Evolutionary conservation across 23 tunicate genomes (phyloP), one percentile per base, ranked within the genome.

Genomic region (Aplidium turbinatum): DNA sequence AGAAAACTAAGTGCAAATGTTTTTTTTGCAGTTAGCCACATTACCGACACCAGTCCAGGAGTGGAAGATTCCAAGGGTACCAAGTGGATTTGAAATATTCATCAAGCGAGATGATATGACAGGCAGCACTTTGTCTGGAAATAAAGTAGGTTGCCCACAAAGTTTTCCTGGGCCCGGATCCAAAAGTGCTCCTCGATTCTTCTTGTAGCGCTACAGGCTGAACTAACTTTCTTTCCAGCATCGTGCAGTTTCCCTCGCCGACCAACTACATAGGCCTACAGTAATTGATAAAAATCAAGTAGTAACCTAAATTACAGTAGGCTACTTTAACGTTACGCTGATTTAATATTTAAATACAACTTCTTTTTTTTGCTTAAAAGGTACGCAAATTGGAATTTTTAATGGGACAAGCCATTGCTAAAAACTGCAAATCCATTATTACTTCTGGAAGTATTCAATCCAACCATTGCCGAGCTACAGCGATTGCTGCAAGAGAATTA

Each of bases 391-490:
- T 85, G 52, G 93, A 85, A 47, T 85, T 85, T 78, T 31, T 78
- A 24, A 46, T 85, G 46, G 93, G 64, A 29, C 79, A 85, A 70
- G 85, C 84, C 4, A 7, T 85, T 1, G 42, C 26, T 16, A 70
- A 71, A 34, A 79, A 79, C 0, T 85, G 72, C 38, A 38, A 57
- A 13, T 46, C 77, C 3, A 53, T 85, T 4, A 85, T 85, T 40
- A 78, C 93, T 2, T 70, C 79, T 70, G 93, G 93, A 4, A 38
- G 55, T 5, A 2, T 58, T n/a, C 84, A 78, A 35, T 85, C 93
- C 21, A 85, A 85, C 39, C 93, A 85, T 63, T 85, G 93, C 47
- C 57, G 93, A 26, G 73, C 94, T 4, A 87, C 94, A 7, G 94
- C 94, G 5, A 63, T 87, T n/a, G 81, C 78, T 3, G 85, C 87